A percentile compares a stretch with the other conserved stretches of the same genome.
Evolutionary conservation across 2,797 vertebrate genomes (phyloP).

Genomic region (Mus caroli): DNA sequence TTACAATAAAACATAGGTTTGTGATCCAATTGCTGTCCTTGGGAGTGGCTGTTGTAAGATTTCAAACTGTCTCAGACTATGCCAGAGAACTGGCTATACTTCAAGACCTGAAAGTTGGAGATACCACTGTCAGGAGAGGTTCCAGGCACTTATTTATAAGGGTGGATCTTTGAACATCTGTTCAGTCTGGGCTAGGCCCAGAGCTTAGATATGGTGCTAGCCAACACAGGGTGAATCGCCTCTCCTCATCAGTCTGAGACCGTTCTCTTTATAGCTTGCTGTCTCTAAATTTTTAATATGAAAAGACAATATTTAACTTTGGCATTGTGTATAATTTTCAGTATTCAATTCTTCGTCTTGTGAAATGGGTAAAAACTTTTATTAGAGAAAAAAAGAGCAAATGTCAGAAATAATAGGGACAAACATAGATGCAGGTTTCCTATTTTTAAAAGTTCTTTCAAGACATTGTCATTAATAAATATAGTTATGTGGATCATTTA

Average conservation of each 20-base stretch:
- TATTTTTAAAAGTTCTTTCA: conserved; percentile 44
- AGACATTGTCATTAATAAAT: conserved; percentile 37
- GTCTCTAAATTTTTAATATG: neutral
- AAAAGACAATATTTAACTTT: conserved; percentile 5
- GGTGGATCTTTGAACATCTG: neutral
- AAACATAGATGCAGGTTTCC: neutral
- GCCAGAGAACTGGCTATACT: neutral
- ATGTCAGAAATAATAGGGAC: neutral
- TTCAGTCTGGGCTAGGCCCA: neutral
- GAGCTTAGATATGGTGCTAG: neutral
- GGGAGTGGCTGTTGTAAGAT: neutral
- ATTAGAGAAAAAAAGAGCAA: conserved; percentile 21
- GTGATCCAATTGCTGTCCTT: neutral
- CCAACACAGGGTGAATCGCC: neutral
- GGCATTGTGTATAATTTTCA: neutral
- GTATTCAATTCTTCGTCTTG: neutral
- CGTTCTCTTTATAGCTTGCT: neutral
- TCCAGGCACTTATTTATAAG: neutral
- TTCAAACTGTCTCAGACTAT: neutral
- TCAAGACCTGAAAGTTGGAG: neutral
- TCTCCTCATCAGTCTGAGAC: neutral
- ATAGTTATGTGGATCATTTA: neutral
- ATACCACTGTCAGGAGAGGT: neutral
- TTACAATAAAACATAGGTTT: neutral
- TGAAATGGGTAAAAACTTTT: neutral